Evolutionary conservation across 2,888 invertebrate genomes (phyloP), one percentile per base, ranked within the genome.

Genomic region (Tiphia femorata): DNA sequence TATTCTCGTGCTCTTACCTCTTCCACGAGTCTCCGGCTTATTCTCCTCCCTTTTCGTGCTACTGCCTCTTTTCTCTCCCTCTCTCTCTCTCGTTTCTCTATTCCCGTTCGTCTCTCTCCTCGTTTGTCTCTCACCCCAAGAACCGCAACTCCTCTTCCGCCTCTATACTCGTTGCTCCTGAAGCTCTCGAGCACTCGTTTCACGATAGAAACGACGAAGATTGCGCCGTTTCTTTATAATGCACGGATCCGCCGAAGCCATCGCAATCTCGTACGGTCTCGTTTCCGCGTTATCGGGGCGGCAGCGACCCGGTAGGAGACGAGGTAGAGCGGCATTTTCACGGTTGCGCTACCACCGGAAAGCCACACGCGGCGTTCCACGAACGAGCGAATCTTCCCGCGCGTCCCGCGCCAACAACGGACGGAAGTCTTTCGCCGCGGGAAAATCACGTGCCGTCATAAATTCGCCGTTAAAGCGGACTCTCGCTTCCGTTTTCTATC

Each of bases 171-270:
- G 25, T 25, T 6, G 5, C 25, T 25, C 5, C 25, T 8, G 5
- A 8, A 6, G 6, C 8, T 6, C 25, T 25, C 8, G 8, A 25
- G 6, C 25, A 37, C 37, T 37, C 17, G 17, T 37, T 25, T 37
- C 42, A 44, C 48, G 35, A 43, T 27, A 41, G 37, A 37, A 37
- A 29, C 38, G 60, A 43, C 58, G 60, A 68, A 72, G 63, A 74
- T 74, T 72, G 67, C 70, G 61, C 64, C 62, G 64, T 71, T 72
- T 73, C 70, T 75, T 72, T 68, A 70, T 66, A 67, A 72, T 58
- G 70, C 70, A 62, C 64, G 59, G 64, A 68, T 70, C 72, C 68
- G 44, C 56, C 58, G 55, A 49, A 71, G 64, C 67, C 57, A 64
- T 58, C 56, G 62, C 70, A 64, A 74, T 72, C 68, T 68, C 63